Evolutionary conservation across 1,140 invertebrate genomes (phyloP).

Genomic region (Rhyzopertha dominica): DNA sequence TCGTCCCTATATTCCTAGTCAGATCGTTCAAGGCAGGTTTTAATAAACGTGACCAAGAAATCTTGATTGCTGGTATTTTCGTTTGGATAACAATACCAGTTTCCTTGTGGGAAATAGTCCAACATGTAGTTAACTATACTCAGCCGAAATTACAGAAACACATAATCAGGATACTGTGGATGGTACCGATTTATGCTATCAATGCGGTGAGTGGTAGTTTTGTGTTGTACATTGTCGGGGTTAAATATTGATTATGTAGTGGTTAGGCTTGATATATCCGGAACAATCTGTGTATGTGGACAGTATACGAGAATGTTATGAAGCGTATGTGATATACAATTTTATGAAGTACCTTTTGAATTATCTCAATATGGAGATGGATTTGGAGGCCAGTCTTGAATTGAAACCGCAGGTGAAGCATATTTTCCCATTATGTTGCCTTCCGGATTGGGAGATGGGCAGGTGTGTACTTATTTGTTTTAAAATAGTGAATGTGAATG

Average conservation of each 20-base stretch:
- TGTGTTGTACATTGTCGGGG: not conserved
- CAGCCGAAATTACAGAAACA: conserved; percentile 90
- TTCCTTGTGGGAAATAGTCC: conserved; percentile 89
- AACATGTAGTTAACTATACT: conserved; percentile 91
- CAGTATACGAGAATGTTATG: conserved; percentile 90
- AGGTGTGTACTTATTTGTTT: no score
- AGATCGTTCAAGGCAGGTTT: conserved; percentile 69
- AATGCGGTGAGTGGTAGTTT: conserved; percentile 74
- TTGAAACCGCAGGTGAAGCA: conserved; percentile 81
- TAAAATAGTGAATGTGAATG: conserved; percentile 4
- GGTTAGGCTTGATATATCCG: conserved; percentile 78
- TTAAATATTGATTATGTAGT: conserved; percentile 53
- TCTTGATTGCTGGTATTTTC: conserved; percentile 84
- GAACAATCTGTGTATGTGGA: conserved; percentile 86
- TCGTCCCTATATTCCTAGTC: conserved; percentile 76
- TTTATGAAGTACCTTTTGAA: conserved; percentile 94
- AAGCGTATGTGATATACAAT: conserved; percentile 96
- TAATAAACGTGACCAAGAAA: conserved; percentile 67
- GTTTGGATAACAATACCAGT: conserved; percentile 86
- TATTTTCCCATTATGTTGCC: conserved; percentile 79
- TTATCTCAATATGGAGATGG: conserved; percentile 78
- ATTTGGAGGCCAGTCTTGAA: conserved; percentile 74
- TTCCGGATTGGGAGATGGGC: conserved; percentile 84
- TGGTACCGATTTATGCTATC: conserved; percentile 94
- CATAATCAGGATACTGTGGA: conserved; percentile 94